phyloP scores from a whole-genome alignment of 2,797 vertebrate genomes.

The Loriculus beryllinus region DNA sequence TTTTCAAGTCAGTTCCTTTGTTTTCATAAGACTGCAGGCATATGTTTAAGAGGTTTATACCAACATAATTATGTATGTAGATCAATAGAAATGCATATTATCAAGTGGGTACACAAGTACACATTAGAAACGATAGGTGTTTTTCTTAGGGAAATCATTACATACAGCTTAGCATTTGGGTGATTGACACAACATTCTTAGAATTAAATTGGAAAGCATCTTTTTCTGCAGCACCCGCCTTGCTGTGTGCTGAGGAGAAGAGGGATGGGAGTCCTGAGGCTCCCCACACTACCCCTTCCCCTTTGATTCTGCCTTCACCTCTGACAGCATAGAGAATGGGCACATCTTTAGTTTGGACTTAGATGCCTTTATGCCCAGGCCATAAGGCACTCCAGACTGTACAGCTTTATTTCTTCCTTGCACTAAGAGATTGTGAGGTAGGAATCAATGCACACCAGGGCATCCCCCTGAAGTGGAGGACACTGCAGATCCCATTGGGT shows the following conservation, averaged over 20 bases:
- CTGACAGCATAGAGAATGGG: background rate
- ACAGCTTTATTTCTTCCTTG: background rate
- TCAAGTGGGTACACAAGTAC: slow-evolving; percentile 21
- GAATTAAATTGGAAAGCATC: slow-evolving; percentile 18
- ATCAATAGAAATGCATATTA: slow-evolving; percentile 47
- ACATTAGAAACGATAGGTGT: slow-evolving; percentile 1
- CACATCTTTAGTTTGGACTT: background rate
- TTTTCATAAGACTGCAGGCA: slow-evolving; percentile 38
- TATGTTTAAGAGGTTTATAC: slow-evolving; percentile 24
- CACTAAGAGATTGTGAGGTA: background rate
- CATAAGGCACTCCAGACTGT: accelerated
- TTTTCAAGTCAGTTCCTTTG: background rate
- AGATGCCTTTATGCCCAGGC: background rate
- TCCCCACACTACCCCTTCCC: background rate
- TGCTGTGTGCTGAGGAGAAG: background rate
- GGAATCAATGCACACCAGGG: background rate
- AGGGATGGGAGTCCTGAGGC: background rate
- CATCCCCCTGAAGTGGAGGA: background rate
- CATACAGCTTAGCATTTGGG: background rate
- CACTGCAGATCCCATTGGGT: background rate
- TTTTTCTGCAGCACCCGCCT: slow-evolving; percentile 31
- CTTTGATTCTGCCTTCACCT: background rate
- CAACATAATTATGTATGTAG: slow-evolving; percentile 23
- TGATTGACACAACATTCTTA: slow-evolving; percentile 52
- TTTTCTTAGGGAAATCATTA: slow-evolving; percentile 39